Base-by-base conservation (phyloP, 2,113 vertebrate species). In the Hippocampus guttulatus region DNA sequence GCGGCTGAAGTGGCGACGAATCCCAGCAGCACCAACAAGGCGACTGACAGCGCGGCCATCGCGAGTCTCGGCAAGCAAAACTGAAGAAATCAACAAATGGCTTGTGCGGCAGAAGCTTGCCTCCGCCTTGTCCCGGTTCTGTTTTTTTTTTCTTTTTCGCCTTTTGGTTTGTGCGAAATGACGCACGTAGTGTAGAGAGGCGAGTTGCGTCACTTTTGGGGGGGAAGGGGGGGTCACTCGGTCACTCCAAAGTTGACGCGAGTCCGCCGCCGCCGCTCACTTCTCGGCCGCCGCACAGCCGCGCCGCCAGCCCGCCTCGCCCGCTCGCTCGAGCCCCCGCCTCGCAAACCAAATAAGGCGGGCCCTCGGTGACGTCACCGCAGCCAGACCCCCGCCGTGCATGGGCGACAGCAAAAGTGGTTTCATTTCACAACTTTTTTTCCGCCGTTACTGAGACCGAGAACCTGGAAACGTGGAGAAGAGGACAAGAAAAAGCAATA, bases 1-100 rank as follows among this genome's bases (percentile, higher is more conserved):
- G 80, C 85, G 77, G 94, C 93, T 84, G 94, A 91, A 87, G 94
- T 93, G 92, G 91, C 87, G 74, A 90, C 78, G 76, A 92, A 85
- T 90, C 93, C 94, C 85, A 91, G 69, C 54, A 93, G 84, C 52
- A 94, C 80, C 51, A 94, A 69, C 47, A 94, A 69, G 87, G 93
- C 93, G 54, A 94, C 90, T 90, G 95, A 93, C 88, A 92, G 93
- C 85, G 90, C 88, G 85, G 93, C 92, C 96, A 97, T 97, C 93
- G 85, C 94, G 92, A 89, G 91, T 90, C 89, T 81, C 71, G 58
- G 68, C 2, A 68, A 64, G 27, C 5, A 25, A 41, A 69, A 69
- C 58, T 16, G 15, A 57, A 69, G 67, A 11, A 63, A 14, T 2
- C 61, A 38, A 72, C 66, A 75, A 60, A 75, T 68, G 40, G 78